phyloP scores from a whole-genome alignment of 1,140 invertebrate genomes.

The Drosophila repleta region DNA sequence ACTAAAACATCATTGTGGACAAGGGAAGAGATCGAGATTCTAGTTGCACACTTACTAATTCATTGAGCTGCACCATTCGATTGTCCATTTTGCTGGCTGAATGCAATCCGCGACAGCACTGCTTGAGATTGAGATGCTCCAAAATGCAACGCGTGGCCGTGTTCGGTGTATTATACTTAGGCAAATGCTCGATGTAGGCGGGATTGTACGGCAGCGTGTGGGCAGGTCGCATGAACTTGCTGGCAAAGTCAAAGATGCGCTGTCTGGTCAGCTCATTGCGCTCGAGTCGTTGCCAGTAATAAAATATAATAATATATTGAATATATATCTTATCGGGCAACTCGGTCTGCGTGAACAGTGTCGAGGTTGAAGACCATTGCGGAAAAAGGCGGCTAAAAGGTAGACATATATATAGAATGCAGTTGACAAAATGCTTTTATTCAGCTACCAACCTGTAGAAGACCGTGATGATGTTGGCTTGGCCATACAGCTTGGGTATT shows the following conservation, averaged over 20 bases:
- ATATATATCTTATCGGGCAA: conserved; percentile 69
- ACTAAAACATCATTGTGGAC: conserved; percentile 69
- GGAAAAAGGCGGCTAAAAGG: conserved; percentile 60
- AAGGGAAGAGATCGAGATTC: not conserved
- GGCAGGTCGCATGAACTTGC: conserved; percentile 67
- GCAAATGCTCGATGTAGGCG: conserved; percentile 54
- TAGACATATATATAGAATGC: not conserved
- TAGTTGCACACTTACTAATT: conserved; percentile 50
- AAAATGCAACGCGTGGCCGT: conserved; percentile 64
- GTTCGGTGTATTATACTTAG: conserved; percentile 39
- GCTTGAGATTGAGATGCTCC: conserved; percentile 45
- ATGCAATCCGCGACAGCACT: conserved; percentile 51
- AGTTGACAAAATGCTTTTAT: not conserved
- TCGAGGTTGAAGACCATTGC: conserved; percentile 50
- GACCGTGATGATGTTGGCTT: conserved; percentile 57
- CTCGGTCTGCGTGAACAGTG: conserved; percentile 50
- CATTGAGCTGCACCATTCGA: conserved; percentile 35
- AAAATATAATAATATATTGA: conserved; percentile 73
- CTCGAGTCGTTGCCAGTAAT: conserved; percentile 71
- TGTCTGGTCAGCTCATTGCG: conserved; percentile 47
- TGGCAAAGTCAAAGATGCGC: conserved; percentile 65
- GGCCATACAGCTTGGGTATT: conserved; percentile 63
- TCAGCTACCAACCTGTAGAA: conserved; percentile 55
- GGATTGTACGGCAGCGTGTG: conserved; percentile 37
- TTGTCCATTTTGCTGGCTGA: conserved; percentile 63